Conservation (phyloP, 2,888 invertebrate species). For the Drosophila mettleri region DNA sequence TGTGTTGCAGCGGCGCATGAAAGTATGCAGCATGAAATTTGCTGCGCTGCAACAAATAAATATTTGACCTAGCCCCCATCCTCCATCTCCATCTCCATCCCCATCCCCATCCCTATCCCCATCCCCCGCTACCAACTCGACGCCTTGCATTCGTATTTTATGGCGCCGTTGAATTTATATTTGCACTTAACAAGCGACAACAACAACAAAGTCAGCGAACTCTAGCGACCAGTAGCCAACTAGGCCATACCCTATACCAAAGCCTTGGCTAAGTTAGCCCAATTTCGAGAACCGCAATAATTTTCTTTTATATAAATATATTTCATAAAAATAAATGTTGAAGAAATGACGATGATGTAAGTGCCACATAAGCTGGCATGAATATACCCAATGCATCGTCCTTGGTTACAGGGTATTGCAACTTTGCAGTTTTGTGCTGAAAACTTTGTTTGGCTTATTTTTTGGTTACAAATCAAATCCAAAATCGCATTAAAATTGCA, state of each 20-base stretch:
- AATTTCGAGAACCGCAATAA: neutral
- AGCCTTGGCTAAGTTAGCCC: fast-evolving
- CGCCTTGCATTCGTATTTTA: constrained; percentile 58
- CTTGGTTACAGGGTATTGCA: constrained; percentile 11
- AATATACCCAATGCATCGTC: neutral
- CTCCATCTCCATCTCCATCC: neutral
- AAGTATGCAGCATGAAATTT: constrained; percentile 76
- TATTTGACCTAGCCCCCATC: constrained; percentile 61
- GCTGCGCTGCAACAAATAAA: constrained; percentile 73
- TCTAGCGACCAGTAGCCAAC: neutral
- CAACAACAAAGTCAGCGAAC: constrained; percentile 26
- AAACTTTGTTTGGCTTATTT: constrained; percentile 75
- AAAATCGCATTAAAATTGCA: constrained; percentile 80
- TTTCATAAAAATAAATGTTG: too few relatives aligned
- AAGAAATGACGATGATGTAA: too few relatives aligned
- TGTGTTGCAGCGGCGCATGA: constrained; percentile 73
- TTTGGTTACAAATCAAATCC: constrained; percentile 79
- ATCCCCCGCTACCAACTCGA: neutral
- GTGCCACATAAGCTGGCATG: neutral
- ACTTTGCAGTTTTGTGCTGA: constrained; percentile 47
- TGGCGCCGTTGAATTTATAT: constrained; percentile 74
- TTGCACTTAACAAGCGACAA: constrained; percentile 71
- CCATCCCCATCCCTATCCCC: neutral
- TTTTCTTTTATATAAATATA: too few relatives aligned
- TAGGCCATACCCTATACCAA: neutral